Percentiles rank a stretch among this genome's conserved stretches.
Evolutionary conservation across 2,888 invertebrate genomes (phyloP).

Genomic region (Ophion ventricosus): DNA sequence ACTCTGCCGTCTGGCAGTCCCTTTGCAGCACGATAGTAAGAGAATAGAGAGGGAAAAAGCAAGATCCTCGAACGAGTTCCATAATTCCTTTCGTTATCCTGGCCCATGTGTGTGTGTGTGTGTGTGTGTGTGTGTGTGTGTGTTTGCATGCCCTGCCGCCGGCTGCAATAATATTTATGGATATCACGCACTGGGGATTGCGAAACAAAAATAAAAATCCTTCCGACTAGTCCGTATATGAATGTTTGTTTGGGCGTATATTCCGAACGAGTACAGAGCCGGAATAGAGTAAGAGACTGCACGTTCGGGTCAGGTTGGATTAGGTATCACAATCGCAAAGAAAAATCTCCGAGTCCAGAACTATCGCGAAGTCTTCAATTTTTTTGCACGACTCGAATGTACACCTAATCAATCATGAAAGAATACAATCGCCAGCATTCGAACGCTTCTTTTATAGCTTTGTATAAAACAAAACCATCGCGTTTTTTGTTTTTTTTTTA

Average conservation of each 20-base stretch:
- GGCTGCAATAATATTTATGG: conserved; percentile 67
- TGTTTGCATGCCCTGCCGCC: conserved; percentile 47
- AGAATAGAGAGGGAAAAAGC: conserved; percentile 6
- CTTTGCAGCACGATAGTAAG: not conserved
- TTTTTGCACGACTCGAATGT: no score
- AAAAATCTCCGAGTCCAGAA: no score
- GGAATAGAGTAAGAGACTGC: no score
- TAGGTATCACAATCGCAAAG: no score
- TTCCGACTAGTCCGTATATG: conserved; percentile 9
- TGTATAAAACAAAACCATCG: no score
- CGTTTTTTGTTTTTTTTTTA: no score
- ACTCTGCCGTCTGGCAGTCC: conserved; percentile 17
- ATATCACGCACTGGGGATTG: conserved; percentile 61
- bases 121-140: conserved; percentile 24
- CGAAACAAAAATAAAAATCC: conserved; percentile 55
- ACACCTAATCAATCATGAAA: no score
- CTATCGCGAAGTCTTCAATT: no score
- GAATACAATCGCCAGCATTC: no score
- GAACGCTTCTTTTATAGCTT: no score
- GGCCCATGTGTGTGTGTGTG: conserved; percentile 10
- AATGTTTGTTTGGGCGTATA: conserved; percentile 35
- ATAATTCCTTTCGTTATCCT: conserved; percentile 65
- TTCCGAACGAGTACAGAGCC: conserved; percentile 35
- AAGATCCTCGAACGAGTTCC: conserved; percentile 18
- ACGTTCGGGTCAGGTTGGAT: no score